Percentiles rank a stretch among this genome's conserved stretches.
Evolutionary conservation across 2,797 vertebrate species (phyloP).

Genomic region (Gymnothorax reevesii): DNA sequence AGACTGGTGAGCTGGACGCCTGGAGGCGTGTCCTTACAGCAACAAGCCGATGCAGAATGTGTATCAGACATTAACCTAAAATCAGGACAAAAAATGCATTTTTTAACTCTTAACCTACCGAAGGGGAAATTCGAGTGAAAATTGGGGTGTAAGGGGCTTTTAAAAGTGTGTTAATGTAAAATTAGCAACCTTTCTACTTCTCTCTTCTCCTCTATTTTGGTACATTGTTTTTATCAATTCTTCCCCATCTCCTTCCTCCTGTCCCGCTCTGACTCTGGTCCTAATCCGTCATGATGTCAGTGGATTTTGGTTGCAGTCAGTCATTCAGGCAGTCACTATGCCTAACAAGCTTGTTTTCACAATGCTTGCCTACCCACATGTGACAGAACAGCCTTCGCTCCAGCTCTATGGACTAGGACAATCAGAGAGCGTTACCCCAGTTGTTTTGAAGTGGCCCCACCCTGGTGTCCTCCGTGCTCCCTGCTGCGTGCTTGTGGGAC

Average conservation of each 20-base stretch:
- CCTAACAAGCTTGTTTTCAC: not conserved
- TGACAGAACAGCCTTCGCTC: not conserved
- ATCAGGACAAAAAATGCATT: no score
- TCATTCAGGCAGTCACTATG: not conserved
- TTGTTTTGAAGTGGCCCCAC: not conserved
- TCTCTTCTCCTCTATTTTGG: not conserved
- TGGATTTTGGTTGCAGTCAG: not conserved
- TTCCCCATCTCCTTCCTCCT: not conserved
- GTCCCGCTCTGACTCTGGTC: not conserved
- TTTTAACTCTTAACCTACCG: no score
- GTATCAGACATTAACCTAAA: no score
- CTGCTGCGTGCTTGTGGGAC: conserved; percentile 6
- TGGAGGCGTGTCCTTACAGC: no score
- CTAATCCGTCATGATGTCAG: not conserved
- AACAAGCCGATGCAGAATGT: no score
- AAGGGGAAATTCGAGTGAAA: no score
- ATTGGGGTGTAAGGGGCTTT: no score
- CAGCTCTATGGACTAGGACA: not conserved
- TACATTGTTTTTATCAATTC: not conserved
- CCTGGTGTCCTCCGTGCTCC: not conserved
- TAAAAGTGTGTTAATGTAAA: not conserved
- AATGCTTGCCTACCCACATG: not conserved
- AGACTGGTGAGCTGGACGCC: no score
- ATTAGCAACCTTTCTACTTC: not conserved
- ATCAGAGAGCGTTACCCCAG: not conserved